A percentile compares a stretch with the other conserved stretches of the same genome.
These are phyloP conservation scores for Sphecodes monilicornis DNA, from an alignment of 2,888 invertebrate genomes.

Conservation along the genomic window DNA sequence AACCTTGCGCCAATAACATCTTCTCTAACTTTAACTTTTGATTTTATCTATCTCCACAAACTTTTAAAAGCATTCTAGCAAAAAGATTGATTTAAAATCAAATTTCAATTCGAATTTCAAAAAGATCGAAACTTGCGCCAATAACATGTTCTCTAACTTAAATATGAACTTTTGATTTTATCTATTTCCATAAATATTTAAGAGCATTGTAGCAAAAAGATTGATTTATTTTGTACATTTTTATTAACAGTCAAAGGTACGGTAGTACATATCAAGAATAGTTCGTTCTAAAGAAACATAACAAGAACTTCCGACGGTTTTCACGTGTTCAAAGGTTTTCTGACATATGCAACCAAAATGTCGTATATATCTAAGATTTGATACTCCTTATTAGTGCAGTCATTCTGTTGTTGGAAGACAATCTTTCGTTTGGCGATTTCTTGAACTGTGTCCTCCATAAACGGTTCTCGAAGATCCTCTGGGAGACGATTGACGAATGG, in stretches of 20 bases:
- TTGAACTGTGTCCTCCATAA: slow-evolving; percentile 87
- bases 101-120: no score
- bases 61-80: no score
- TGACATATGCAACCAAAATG: slow-evolving; percentile 78
- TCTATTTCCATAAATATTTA: no score
- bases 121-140: no score
- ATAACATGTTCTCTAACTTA: no score
- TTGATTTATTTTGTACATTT: background rate
- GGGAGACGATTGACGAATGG: slow-evolving; percentile 89
- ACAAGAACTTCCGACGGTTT: background rate
- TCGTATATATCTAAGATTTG: slow-evolving; percentile 83
- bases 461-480: slow-evolving; percentile 86
- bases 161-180: no score
- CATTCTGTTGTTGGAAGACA: slow-evolving; percentile 82
- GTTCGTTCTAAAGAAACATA: background rate
- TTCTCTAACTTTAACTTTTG: no score
- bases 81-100: no score
- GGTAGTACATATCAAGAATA: background rate
- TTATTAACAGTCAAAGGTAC: background rate
- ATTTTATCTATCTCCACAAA: no score
- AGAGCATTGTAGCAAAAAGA: no score
- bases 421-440: slow-evolving; percentile 85
- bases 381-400: slow-evolving; percentile 83
- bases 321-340: slow-evolving; percentile 68
- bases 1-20: no score